phyloP scores from a whole-genome alignment of 2,888 invertebrate genomes.

The Scrobipalpa atriplicella region DNA sequence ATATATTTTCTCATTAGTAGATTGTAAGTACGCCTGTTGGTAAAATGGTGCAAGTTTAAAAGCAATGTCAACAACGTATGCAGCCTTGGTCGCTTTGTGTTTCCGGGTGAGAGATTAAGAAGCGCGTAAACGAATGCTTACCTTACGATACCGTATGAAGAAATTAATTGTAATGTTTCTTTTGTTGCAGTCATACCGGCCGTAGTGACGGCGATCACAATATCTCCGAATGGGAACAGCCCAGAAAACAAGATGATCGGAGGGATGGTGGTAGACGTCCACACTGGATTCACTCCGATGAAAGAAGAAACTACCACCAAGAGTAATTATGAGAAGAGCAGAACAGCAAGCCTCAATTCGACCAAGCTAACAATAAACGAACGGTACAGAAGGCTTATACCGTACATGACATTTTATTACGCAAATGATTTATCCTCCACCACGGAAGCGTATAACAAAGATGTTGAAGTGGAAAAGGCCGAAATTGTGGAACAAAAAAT shows the following conservation, averaged over 20 bases:
- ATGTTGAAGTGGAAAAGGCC: constrained; percentile 72
- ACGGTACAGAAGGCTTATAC: constrained; percentile 89
- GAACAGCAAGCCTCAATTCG: constrained; percentile 48
- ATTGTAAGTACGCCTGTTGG: not conserved
- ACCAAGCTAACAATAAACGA: constrained; percentile 82
- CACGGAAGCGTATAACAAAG: constrained; percentile 56
- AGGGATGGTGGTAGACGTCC: constrained; percentile 64
- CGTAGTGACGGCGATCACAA: constrained; percentile 65
- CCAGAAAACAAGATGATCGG: constrained; percentile 73
- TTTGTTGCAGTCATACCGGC: constrained; percentile 73
- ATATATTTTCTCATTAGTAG: not conserved
- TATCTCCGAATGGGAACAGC: constrained; percentile 78
- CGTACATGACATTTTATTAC: constrained; percentile 92
- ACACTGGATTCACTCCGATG: constrained; percentile 61
- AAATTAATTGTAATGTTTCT: constrained; percentile 31
- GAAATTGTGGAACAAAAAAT: constrained; percentile 64
- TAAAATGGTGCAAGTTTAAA: constrained; percentile 19
- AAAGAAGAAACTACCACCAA: constrained; percentile 45
- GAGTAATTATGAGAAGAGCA: constrained; percentile 48
- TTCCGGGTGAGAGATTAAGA: constrained; percentile 20
- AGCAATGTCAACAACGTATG: constrained; percentile 22
- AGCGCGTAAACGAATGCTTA: not conserved
- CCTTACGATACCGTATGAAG: not conserved
- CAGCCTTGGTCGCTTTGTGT: constrained; percentile 12
- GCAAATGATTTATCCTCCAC: constrained; percentile 81